These are phyloP conservation scores for Alosa alosa DNA, from an alignment of 2,113 vertebrate species.

Conservation along the genomic window DNA sequence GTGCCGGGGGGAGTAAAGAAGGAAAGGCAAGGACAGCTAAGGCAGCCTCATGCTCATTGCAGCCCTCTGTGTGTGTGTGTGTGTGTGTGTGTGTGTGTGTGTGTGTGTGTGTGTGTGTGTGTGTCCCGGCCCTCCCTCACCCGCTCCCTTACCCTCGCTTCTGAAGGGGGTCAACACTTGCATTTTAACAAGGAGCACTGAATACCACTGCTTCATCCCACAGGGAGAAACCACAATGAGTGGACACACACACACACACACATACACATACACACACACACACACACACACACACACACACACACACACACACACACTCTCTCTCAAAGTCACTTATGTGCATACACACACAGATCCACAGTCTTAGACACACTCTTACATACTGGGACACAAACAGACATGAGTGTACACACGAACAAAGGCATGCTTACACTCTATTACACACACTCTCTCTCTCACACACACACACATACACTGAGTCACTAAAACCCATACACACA, in stretches of 20 bases:
- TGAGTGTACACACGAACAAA: neutral
- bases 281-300: constrained; percentile 48
- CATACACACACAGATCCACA: constrained; percentile 17
- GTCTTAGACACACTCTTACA: constrained; percentile 23
- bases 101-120: constrained; percentile 9
- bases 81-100: neutral
- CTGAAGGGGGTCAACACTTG: constrained; percentile 64
- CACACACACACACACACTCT: constrained; percentile 41
- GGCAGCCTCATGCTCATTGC: constrained; percentile 44
- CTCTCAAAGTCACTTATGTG: neutral
- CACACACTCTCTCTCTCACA: neutral
- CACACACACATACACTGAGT: neutral
- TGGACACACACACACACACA: constrained; percentile 46
- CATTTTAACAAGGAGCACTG: constrained; percentile 75
- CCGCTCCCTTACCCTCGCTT: constrained; percentile 60
- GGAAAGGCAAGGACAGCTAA: constrained; percentile 62
- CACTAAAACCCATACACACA: constrained; percentile 32
- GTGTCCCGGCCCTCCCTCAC: constrained; percentile 7
- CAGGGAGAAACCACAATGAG: constrained; percentile 50
- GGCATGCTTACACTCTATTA: neutral
- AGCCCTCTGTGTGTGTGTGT: neutral
- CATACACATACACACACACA: constrained; percentile 44
- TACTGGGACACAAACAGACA: neutral
- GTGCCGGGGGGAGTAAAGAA: constrained; percentile 53
- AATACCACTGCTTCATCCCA: constrained; percentile 74